Percentiles rank a stretch among this genome's conserved stretches.
Evolutionary conservation across 2,113 vertebrate genomes (phyloP).

Genomic region (Scytalopus superciliaris): DNA sequence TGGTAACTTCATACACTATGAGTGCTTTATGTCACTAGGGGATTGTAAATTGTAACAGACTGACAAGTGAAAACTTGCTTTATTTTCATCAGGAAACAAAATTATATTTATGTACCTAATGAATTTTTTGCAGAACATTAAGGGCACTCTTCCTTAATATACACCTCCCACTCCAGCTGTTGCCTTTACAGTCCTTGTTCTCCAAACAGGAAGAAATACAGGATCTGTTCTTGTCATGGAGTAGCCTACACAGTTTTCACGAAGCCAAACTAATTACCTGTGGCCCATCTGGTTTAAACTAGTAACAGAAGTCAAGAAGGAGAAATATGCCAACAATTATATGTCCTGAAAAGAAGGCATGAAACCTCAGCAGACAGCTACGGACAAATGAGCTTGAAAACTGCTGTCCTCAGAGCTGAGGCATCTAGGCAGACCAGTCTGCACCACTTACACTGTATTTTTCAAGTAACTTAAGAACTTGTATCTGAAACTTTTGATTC

Average conservation of each 20-base stretch:
- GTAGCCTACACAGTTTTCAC: background rate
- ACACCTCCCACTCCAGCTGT: conserved; percentile 11
- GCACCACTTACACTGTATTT: background rate
- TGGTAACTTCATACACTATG: background rate
- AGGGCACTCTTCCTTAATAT: background rate
- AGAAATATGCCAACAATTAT: background rate
- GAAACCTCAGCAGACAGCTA: background rate
- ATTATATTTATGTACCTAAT: background rate
- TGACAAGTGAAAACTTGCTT: background rate
- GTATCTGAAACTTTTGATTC: background rate
- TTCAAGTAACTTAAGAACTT: background rate
- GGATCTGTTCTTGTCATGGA: background rate
- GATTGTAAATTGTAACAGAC: background rate
- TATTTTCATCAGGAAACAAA: conserved; percentile 13
- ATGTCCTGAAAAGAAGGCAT: background rate
- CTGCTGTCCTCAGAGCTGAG: background rate
- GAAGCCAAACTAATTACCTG: conserved; percentile 49
- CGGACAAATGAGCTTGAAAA: background rate
- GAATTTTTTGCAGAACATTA: background rate
- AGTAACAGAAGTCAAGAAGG: conserved; percentile 4
- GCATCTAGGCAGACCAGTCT: background rate
- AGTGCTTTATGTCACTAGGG: background rate
- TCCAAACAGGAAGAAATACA: background rate
- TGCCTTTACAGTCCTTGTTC: background rate
- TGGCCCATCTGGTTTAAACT: conserved; percentile 26